Percentiles rank a stretch among this genome's conserved stretches.
Evolutionary conservation across 2,888 invertebrate species (phyloP).

Genomic region (Athrips mouffetella): DNA sequence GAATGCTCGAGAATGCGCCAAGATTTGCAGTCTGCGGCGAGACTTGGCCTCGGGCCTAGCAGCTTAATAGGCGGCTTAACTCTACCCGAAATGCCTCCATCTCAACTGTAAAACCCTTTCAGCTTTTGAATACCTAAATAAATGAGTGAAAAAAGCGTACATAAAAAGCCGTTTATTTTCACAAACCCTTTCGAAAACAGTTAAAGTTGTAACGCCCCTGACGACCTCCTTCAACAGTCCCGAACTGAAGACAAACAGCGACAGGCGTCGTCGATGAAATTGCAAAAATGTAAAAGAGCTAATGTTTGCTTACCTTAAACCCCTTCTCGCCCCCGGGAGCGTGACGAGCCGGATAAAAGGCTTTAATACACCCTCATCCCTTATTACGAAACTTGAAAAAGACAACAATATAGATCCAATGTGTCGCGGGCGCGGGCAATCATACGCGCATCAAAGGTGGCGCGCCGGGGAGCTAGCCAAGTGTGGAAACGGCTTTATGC

Average conservation of each 20-base stretch:
- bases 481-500: constrained; percentile 68
- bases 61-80: constrained; percentile 64
- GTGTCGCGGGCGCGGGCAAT: constrained; percentile 78
- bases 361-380: constrained; percentile 79
- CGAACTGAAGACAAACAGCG: constrained; percentile 62
- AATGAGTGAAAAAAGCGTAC: constrained; percentile 47
- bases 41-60: constrained; percentile 71
- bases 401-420: constrained; percentile 78
- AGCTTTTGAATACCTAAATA: constrained; percentile 39
- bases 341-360: constrained; percentile 79
- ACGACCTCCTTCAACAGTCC: constrained; percentile 46
- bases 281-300: constrained; percentile 79
- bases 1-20: constrained; percentile 74
- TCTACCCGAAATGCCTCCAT: constrained; percentile 41
- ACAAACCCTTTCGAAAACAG: constrained; percentile 59
- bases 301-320: constrained; percentile 78
- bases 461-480: constrained; percentile 64
- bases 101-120: constrained; percentile 28
- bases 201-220: constrained; percentile 61
- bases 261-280: constrained; percentile 72
- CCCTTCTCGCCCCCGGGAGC: constrained; percentile 74
- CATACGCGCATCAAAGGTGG: constrained; percentile 77
- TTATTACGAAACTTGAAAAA: constrained; percentile 79
- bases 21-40: constrained; percentile 68
- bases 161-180: constrained; percentile 62